These are phyloP conservation scores for Falco punctatus DNA, from an alignment of 2,113 vertebrate genomes.

Conservation along the genomic window DNA sequence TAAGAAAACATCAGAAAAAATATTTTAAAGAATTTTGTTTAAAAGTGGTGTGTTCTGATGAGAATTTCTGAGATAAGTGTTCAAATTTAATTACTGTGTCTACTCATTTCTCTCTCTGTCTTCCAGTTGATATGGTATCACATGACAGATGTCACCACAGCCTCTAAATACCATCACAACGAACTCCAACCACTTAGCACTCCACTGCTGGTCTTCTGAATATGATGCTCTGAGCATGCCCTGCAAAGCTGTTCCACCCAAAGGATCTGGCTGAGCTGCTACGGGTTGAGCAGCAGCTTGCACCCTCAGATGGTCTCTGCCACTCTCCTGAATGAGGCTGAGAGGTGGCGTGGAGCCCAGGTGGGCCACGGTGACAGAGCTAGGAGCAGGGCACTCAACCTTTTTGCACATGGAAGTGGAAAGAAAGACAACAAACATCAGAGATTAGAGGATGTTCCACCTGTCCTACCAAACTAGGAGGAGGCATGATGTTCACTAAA, in stretches of 20 bases:
- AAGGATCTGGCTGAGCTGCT: background rate
- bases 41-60: background rate
- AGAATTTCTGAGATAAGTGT: background rate
- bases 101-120: background rate
- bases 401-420: background rate
- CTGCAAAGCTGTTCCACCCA: background rate
- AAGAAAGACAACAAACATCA: background rate
- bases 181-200: background rate
- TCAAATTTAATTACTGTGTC: background rate
- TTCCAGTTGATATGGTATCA: background rate
- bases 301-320: background rate
- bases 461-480: background rate
- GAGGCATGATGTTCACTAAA: background rate
- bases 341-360: rapidly evolving
- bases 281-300: rapidly evolving
- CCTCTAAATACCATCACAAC: background rate
- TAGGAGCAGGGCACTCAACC: background rate
- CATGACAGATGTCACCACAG: background rate
- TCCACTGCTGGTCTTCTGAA: background rate
- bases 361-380: background rate
- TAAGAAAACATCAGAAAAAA: background rate
- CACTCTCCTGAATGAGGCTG: rapidly evolving
- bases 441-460: background rate
- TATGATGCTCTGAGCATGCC: background rate
- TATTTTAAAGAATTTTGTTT: background rate